Percentiles rank a stretch among this genome's conserved stretches.
phyloP scores from a whole-genome alignment of 2,888 invertebrate species.

The Octodonta nipae region DNA sequence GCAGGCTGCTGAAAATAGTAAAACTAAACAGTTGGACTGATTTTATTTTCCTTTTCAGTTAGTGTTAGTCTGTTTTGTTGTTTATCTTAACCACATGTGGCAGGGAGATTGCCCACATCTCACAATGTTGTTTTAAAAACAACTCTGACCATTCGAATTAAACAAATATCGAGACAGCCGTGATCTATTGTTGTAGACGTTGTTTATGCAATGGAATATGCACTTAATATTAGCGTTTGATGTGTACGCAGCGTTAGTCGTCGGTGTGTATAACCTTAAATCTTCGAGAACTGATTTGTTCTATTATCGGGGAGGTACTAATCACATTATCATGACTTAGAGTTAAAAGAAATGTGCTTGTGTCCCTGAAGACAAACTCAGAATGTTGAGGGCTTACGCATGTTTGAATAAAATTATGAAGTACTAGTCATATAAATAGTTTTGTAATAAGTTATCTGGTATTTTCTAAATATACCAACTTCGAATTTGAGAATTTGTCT shows the following conservation, averaged over 20 bases:
- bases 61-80: constrained; percentile 14
- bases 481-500: too few species aligned
- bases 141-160: constrained; percentile 9
- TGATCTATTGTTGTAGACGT: constrained; percentile 6
- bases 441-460: too few species aligned
- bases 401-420: too few species aligned
- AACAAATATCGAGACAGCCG: constrained; percentile 7
- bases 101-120: constrained; percentile 5
- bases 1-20: constrained; percentile 17
- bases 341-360: too few species aligned
- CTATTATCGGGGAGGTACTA: neutral
- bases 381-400: too few species aligned
- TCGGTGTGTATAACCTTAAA: neutral
- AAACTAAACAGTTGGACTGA: constrained; percentile 16
- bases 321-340: too few species aligned
- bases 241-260: neutral
- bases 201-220: constrained; percentile 1
- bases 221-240: neutral
- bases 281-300: too few species aligned
- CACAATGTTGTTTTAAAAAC: constrained; percentile 7
- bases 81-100: constrained; percentile 17
- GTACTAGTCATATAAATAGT: too few species aligned
- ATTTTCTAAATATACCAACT: too few species aligned
- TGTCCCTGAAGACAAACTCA: too few species aligned
- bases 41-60: constrained; percentile 21